Evolutionary conservation across 2,797 vertebrate genomes (phyloP).

Genomic region (Gymnothorax reevesii): DNA sequence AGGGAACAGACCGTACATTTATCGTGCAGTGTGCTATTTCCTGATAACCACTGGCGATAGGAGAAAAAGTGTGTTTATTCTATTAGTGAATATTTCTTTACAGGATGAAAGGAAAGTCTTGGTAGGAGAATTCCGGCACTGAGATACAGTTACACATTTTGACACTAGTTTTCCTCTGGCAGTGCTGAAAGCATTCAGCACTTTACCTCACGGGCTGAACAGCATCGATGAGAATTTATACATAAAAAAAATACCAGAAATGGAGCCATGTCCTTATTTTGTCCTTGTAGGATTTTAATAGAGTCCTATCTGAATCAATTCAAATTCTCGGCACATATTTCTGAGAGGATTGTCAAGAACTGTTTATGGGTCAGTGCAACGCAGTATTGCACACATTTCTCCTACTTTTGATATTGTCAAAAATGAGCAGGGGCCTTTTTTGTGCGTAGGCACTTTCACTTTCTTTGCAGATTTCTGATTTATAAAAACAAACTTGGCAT

Average conservation of each 20-base stretch:
- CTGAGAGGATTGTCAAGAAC: too few species aligned
- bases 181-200: not conserved
- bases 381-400: too few species aligned
- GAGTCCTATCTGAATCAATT: not conserved
- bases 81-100: constrained; percentile 43
- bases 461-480: too few species aligned
- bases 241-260: not conserved
- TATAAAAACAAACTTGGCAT: too few species aligned
- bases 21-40: constrained; percentile 52
- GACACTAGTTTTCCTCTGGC: not conserved
- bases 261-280: not conserved
- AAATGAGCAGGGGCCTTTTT: too few species aligned
- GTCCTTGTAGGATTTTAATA: not conserved
- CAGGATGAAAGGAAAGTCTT: not conserved
- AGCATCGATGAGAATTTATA: not conserved
- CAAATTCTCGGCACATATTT: too few species aligned
- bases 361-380: too few species aligned
- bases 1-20: constrained; percentile 34
- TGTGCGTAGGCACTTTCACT: too few species aligned
- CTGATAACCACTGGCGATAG: constrained; percentile 57
- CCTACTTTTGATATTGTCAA: too few species aligned
- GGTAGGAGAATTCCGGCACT: constrained; percentile 16
- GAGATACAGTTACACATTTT: constrained; percentile 38
- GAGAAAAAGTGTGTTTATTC: constrained; percentile 21
- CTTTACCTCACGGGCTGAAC: not conserved